Evolutionary conservation across 2,113 vertebrate species (phyloP).

Genomic region (Eira barbara): DNA sequence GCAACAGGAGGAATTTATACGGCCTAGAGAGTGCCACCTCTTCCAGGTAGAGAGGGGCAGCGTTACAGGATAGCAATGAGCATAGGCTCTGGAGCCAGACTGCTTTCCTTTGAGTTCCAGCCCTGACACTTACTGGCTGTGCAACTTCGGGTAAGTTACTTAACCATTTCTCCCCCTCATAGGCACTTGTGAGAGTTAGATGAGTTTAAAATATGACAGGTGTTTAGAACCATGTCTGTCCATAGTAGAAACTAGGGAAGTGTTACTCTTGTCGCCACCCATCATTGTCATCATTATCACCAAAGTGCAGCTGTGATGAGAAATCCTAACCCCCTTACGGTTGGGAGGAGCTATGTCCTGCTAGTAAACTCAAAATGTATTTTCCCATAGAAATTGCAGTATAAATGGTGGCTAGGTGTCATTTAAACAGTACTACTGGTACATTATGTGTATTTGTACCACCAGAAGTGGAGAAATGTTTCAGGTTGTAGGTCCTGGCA

Average conservation of each 20-base stretch:
- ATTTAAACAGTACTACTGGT: neutral
- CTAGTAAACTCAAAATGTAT: neutral
- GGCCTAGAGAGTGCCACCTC: neutral
- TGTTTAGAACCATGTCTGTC: neutral
- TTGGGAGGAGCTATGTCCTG: neutral
- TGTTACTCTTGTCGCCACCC: neutral
- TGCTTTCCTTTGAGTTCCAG: constrained; percentile 16
- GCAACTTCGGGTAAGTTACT: neutral
- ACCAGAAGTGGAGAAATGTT: constrained; percentile 28
- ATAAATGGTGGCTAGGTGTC: neutral
- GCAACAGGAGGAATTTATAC: neutral
- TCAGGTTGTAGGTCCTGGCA: constrained; percentile 2
- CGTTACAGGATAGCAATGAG: neutral
- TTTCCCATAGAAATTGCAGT: neutral
- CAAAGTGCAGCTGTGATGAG: neutral
- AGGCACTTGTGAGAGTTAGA: neutral
- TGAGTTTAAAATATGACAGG: constrained; percentile 21
- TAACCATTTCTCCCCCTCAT: neutral
- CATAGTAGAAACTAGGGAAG: neutral
- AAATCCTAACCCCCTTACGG: neutral
- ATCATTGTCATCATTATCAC: neutral
- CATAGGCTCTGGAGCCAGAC: neutral
- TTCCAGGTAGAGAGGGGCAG: neutral
- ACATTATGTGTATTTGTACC: neutral
- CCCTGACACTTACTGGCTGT: neutral